phyloP scores from a whole-genome alignment of 2,888 invertebrate species.

The Pimpla rufipes region DNA sequence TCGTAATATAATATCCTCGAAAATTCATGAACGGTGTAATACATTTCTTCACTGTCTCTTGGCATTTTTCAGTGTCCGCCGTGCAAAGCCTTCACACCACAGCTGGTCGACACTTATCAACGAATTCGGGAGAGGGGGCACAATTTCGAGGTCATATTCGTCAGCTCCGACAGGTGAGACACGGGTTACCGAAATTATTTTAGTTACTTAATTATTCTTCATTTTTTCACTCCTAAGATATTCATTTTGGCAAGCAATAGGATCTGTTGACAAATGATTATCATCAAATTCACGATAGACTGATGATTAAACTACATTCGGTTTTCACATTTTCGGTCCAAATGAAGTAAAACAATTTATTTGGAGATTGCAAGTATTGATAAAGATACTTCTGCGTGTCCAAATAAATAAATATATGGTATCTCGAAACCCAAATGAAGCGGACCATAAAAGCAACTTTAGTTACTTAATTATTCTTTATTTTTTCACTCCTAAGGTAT shows the following conservation, averaged over 20 bases:
- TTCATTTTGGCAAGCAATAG: neutral
- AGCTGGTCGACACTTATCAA: constrained; percentile 91
- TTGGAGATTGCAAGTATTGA: neutral
- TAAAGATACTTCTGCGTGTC: neutral
- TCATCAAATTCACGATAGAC: neutral
- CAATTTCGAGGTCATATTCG: constrained; percentile 93
- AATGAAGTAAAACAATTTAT: neutral
- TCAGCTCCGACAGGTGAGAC: constrained; percentile 93
- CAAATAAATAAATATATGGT: constrained; percentile 1
- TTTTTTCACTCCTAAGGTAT: neutral
- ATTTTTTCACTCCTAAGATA: neutral
- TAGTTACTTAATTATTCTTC: constrained; percentile 2
- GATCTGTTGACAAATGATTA: neutral
- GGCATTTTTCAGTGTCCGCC: constrained; percentile 92
- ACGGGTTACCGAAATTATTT: no score
- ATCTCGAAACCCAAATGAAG: constrained; percentile 5
- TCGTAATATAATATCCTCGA: constrained; percentile 43
- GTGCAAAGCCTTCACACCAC: constrained; percentile 93
- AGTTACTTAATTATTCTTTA: constrained; percentile 4
- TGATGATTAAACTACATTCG: neutral
- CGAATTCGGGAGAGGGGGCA: constrained; percentile 90
- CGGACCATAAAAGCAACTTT: neutral
- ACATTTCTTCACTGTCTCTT: constrained; percentile 60
- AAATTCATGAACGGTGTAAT: constrained; percentile 22
- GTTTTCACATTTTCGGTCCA: neutral